Percentiles rank a stretch among this genome's conserved stretches.
Evolutionary conservation across 2,888 invertebrate genomes (phyloP).

Genomic region (Dimorphilus gyrociliatus): DNA sequence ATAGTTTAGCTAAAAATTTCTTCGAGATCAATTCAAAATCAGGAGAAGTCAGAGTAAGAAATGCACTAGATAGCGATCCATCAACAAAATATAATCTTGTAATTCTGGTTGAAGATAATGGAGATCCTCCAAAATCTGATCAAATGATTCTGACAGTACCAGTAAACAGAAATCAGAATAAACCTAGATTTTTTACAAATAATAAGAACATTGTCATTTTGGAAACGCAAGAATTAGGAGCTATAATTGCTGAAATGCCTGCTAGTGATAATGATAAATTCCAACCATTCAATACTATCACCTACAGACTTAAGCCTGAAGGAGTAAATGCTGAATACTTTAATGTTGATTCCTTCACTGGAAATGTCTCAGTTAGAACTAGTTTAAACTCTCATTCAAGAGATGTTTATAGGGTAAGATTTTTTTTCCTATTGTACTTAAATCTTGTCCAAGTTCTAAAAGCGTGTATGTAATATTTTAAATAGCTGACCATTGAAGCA

Average conservation of each 20-base stretch:
- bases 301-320: too few relatives aligned
- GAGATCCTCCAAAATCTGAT: conserved; percentile 12
- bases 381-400: conserved; percentile 14
- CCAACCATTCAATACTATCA: conserved; percentile 14
- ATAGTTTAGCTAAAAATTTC: conserved; percentile 18
- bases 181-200: conserved; percentile 6
- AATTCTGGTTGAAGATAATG: conserved; percentile 12
- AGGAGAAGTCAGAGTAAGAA: conserved; percentile 15
- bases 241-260: conserved; percentile 7
- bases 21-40: conserved; percentile 15
- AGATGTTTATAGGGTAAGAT: conserved; percentile 17
- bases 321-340: too few relatives aligned
- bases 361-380: conserved; percentile 16
- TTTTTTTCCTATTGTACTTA: neutral
- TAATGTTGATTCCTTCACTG: conserved; percentile 16
- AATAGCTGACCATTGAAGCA: conserved; percentile 20
- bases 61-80: conserved; percentile 8
- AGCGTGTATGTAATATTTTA: neutral
- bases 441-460: neutral
- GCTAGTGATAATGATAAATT: conserved; percentile 9
- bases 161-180: conserved; percentile 10
- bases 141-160: conserved; percentile 15
- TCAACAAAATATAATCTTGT: conserved; percentile 5
- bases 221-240: conserved; percentile 10
- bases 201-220: conserved; percentile 5